Evolutionary conservation across 2,888 invertebrate species (phyloP).

Genomic region (Torymus tubicola): DNA sequence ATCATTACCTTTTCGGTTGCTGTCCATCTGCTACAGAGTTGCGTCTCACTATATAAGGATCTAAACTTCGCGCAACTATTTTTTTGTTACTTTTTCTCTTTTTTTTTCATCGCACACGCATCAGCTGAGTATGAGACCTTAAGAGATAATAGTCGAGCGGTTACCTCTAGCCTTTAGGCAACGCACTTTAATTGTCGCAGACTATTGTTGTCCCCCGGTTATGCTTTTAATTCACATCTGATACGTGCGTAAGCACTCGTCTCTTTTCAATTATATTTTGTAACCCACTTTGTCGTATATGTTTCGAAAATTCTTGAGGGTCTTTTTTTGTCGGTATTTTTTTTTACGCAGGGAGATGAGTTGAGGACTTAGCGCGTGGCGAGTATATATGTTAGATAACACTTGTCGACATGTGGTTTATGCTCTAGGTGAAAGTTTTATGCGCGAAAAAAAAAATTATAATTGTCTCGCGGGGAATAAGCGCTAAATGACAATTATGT

Average conservation of each 20-base stretch:
- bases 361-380: background rate
- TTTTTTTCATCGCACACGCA: background rate
- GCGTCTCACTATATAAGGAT: too few species aligned
- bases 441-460: slow-evolving; percentile 20
- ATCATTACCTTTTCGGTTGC: background rate
- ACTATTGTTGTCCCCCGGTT: background rate
- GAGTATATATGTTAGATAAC: slow-evolving; percentile 37
- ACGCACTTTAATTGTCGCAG: slow-evolving; percentile 35
- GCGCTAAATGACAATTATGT: slow-evolving; percentile 13
- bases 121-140: background rate
- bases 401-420: background rate
- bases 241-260: too few species aligned
- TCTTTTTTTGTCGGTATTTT: slow-evolving; percentile 1
- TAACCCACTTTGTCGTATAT: background rate
- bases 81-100: too few species aligned
- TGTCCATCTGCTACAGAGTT: too few species aligned
- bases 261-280: slow-evolving; percentile 13
- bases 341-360: background rate
- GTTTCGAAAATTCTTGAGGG: slow-evolving; percentile 13
- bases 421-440: slow-evolving; percentile 45
- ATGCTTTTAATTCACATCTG: too few species aligned
- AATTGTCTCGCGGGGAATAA: slow-evolving; percentile 12
- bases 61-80: too few species aligned
- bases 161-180: slow-evolving; percentile 9
- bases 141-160: slow-evolving; percentile 2